Evolutionary conservation across 2,888 invertebrate genomes (phyloP).

Genomic region (Rapana venosa): DNA sequence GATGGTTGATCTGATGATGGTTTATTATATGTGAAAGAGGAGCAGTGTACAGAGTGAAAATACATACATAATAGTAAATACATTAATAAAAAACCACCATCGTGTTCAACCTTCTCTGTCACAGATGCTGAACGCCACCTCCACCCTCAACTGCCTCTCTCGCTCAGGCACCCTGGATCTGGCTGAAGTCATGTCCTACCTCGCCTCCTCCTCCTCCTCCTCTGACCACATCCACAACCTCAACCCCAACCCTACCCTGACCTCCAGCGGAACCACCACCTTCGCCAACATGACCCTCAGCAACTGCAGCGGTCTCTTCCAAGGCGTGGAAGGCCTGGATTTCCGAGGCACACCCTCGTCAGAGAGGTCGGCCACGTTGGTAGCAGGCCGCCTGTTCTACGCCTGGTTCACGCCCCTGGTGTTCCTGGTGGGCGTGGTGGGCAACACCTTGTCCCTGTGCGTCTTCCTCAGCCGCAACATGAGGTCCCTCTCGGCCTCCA

Average conservation of each 20-base stretch:
- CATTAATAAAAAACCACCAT: background rate
- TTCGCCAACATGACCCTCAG: background rate
- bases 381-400: slow-evolving; percentile 76
- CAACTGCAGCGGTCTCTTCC: slow-evolving; percentile 40
- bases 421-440: slow-evolving; percentile 85
- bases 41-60: too few relatives aligned
- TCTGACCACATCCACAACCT: background rate
- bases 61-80: background rate
- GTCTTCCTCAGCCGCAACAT: slow-evolving; percentile 88
- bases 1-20: too few relatives aligned
- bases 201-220: slow-evolving; percentile 33
- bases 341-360: background rate
- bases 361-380: slow-evolving; percentile 40
- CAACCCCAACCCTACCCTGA: background rate
- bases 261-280: background rate
- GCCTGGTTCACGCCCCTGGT: slow-evolving; percentile 86
- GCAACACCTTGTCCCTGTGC: slow-evolving; percentile 86
- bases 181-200: slow-evolving; percentile 36
- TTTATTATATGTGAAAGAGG: too few relatives aligned
- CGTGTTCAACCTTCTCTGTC: background rate
- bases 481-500: slow-evolving; percentile 85
- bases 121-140: slow-evolving; percentile 16
- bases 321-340: slow-evolving; percentile 26
- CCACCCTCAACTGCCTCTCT: slow-evolving; percentile 26
- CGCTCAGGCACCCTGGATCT: slow-evolving; percentile 37